These are phyloP conservation scores for Neostethus bicornis DNA, from an alignment of 2,797 vertebrate species.

Conservation along the genomic window DNA sequence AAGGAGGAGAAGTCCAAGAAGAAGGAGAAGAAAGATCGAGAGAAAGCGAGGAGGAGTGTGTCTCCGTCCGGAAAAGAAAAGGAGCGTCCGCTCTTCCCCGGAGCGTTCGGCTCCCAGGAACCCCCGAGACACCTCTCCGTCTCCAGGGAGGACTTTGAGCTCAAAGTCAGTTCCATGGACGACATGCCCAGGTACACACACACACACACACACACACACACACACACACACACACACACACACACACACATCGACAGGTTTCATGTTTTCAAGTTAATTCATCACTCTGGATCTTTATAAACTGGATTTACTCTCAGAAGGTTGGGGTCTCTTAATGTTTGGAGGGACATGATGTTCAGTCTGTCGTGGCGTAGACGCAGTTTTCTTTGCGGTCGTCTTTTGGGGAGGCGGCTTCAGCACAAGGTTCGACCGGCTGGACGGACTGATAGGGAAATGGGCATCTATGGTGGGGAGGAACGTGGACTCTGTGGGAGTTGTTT, in stretches of 20 bases:
- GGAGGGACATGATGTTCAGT: too few species aligned
- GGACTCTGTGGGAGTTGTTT: too few species aligned
- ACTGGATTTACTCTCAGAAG: too few species aligned
- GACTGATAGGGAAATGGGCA: too few species aligned
- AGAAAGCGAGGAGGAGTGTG: slow-evolving; percentile 82
- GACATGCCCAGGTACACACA: slow-evolving; percentile 85
- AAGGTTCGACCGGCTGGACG: too few species aligned
- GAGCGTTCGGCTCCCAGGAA: slow-evolving; percentile 73
- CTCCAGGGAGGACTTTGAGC: slow-evolving; percentile 91
- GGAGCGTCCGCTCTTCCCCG: slow-evolving; percentile 81
- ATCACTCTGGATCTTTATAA: too few species aligned
- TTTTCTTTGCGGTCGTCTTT: too few species aligned
- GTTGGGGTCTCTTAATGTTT: too few species aligned
- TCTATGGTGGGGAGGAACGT: too few species aligned
- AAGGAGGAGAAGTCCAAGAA: slow-evolving; percentile 86
- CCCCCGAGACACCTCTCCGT: slow-evolving; percentile 79
- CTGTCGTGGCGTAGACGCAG: too few species aligned
- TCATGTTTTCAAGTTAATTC: too few species aligned
- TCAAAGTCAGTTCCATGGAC: slow-evolving; percentile 86
- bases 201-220: not conserved
- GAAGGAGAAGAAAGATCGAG: slow-evolving; percentile 82
- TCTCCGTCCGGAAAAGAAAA: slow-evolving; percentile 82
- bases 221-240: not conserved
- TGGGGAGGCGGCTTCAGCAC: too few species aligned
- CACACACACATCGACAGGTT: not conserved